Base-by-base conservation (phyloP, 2,113 vertebrate genomes). In the Trachemys scripta region DNA sequence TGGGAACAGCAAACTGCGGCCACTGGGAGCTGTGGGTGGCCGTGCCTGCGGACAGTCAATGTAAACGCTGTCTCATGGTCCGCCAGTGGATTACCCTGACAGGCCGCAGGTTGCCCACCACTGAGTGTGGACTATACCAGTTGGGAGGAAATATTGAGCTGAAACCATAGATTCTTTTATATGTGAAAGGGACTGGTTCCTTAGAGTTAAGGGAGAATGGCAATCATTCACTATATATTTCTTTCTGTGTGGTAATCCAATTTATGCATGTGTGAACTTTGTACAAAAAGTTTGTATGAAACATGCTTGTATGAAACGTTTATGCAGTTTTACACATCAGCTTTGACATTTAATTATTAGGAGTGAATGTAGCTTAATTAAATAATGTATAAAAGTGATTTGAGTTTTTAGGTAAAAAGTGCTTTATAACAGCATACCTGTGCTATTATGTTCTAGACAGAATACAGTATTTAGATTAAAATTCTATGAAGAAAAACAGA, bases 401-500 rank as follows among this genome's bases (percentile, higher is more conserved):
- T 76, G 93, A 95, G 12, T 45, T 56, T 42, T 24, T 69, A 12
- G 89, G 56, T 87, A 29, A 51, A 93, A 57, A 95, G 19, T 50
- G 12, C 85, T 86, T 0, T 22, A 6, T 35, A 85, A 25, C 14
- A 81, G 2, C 83, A 22, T 45, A 80, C 91, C 84, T 90, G 82
- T 54, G 25, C 82, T 87, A 0, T 80, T 90, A 45, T 59, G 90
- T 95, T 94, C 89, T 92, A 89, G 88, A n/a, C 27, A 93, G 87
- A 91, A 95, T 92, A 89, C 42, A 89, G 45, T 90, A 92, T 94
- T 94, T 96, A 56, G 82, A 47, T 45, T 83, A 38, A 84, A 96
- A 87, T 96, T 93, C 92, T 85, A 27, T 79, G 92, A 93, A 92
- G 96, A 88, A 93, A 96, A 82, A 96, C n/a, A 92, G 95, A 94